Percentiles rank a stretch among this genome's conserved stretches.
Conservation (phyloP, 2,888 invertebrate genomes). For the Cinara cedri region DNA sequence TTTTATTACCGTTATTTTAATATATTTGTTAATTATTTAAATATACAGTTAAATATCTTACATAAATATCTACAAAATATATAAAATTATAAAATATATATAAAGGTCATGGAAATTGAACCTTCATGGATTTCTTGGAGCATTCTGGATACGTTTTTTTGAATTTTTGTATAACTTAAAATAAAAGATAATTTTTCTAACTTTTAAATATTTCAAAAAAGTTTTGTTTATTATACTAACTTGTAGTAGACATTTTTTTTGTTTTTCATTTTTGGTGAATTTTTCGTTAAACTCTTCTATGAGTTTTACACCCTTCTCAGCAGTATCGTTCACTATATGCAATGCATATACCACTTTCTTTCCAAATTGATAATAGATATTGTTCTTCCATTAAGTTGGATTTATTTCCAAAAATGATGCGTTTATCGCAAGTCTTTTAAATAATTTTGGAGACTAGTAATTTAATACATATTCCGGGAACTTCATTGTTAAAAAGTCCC, state of each 20-base stretch:
- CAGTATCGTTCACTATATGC: constrained; percentile 15
- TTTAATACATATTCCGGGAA: constrained; percentile 7
- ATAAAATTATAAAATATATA: too few relatives aligned
- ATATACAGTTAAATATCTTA: too few relatives aligned
- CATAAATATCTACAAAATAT: too few relatives aligned
- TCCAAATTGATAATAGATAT: background rate
- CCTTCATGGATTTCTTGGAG: background rate
- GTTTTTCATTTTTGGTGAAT: constrained; percentile 20
- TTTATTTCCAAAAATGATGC: constrained; percentile 13
- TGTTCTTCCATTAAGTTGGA: constrained; percentile 2
- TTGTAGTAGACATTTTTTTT: constrained; percentile 19
- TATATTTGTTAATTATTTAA: too few relatives aligned
- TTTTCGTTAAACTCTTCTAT: constrained; percentile 17
- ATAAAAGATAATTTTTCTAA: too few relatives aligned
- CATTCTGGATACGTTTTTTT: constrained; percentile 6
- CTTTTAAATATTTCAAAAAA: background rate
- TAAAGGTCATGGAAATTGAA: constrained; percentile 3
- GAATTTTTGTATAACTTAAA: constrained; percentile 17
- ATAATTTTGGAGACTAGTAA: constrained; percentile 3
- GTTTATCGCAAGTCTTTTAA: constrained; percentile 11
- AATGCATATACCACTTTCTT: background rate
- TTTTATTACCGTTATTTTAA: too few relatives aligned
- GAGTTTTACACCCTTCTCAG: constrained; percentile 6
- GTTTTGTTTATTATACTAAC: constrained; percentile 7
- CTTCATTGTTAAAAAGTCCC: constrained; percentile 5